A percentile compares a stretch with the other conserved stretches of the same genome.
phyloP scores from a whole-genome alignment of 2,888 invertebrate genomes.

The Pilophorus perplexus region DNA sequence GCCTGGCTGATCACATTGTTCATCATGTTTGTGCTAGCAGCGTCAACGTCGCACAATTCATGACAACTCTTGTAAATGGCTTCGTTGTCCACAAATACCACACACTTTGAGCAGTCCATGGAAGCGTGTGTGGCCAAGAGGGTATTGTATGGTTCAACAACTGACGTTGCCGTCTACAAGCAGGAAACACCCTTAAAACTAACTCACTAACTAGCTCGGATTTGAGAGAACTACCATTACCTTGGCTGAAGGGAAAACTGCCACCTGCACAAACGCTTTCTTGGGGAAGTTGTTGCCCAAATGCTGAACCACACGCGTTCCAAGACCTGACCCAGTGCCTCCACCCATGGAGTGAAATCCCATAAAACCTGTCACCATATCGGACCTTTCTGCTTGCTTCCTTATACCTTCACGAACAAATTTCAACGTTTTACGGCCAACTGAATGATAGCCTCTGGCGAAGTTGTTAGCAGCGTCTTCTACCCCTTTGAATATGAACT shows the following conservation, averaged over 20 bases:
- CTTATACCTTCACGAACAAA: conserved; percentile 71
- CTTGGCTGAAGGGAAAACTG: conserved; percentile 52
- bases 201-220: background rate
- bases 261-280: conserved; percentile 57
- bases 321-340: conserved; percentile 75
- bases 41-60: conserved; percentile 64
- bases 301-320: conserved; percentile 52
- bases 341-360: conserved; percentile 62
- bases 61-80: conserved; percentile 55
- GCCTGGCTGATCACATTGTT: conserved; percentile 76
- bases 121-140: conserved; percentile 53
- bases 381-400: conserved; percentile 64
- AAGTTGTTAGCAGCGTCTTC: conserved; percentile 79
- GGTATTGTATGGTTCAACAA: conserved; percentile 54
- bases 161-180: conserved; percentile 51
- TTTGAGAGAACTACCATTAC: too few relatives aligned
- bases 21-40: conserved; percentile 78
- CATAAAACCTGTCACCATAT: conserved; percentile 60
- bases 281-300: conserved; percentile 53
- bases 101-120: conserved; percentile 51
- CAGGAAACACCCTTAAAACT: too few relatives aligned
- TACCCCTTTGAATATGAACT: conserved; percentile 47
- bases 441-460: conserved; percentile 73
- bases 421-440: conserved; percentile 68
- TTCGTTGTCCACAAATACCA: conserved; percentile 53